Conservation (phyloP, 2,113 vertebrate species). For the Dendrocopos noguchii region DNA sequence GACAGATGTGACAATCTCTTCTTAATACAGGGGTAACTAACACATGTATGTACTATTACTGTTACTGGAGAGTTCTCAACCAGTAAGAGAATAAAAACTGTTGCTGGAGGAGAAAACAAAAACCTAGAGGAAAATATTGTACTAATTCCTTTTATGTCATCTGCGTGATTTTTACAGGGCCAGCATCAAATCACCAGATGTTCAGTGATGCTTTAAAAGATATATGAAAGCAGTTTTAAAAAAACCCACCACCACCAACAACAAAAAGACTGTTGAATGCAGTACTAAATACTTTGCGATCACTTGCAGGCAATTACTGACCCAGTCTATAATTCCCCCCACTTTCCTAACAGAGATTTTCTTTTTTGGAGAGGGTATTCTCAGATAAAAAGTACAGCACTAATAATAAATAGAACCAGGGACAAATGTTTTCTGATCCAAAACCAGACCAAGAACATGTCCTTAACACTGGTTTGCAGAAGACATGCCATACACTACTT, state of each 20-base stretch:
- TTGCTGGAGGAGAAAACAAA: neutral
- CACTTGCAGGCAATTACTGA: neutral
- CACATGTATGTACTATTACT: neutral
- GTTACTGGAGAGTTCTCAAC: neutral
- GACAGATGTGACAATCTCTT: neutral
- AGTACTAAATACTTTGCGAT: neutral
- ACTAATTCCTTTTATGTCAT: neutral
- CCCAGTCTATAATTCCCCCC: neutral
- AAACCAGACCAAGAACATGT: neutral
- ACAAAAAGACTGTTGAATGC: neutral
- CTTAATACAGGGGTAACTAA: neutral
- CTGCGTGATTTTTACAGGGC: neutral
- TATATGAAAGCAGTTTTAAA: neutral
- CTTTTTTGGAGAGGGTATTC: neutral
- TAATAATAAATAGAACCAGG: neutral
- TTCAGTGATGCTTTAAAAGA: neutral
- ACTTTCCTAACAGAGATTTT: neutral
- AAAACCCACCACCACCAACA: neutral
- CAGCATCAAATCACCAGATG: neutral
- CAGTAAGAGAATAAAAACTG: neutral
- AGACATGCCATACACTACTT: neutral
- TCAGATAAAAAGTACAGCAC: neutral
- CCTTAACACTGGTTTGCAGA: neutral
- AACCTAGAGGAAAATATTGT: neutral
- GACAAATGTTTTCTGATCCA: neutral